These are phyloP conservation scores for Myiotriccus ornatus DNA, from an alignment of 2,797 vertebrate genomes.

Conservation along the genomic window DNA sequence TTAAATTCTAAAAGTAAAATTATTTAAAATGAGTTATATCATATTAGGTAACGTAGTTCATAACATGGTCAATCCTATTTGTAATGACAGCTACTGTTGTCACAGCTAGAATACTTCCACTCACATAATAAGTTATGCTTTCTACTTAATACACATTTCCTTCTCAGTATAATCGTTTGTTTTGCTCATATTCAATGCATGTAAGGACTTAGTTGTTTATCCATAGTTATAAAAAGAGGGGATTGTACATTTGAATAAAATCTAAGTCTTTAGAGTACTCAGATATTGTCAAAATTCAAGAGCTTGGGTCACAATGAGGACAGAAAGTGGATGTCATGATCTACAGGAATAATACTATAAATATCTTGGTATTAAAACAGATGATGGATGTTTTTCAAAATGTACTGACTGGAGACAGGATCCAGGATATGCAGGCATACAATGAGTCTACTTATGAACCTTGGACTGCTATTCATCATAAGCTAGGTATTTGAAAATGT, in stretches of 20 bases:
- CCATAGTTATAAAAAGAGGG: not conserved
- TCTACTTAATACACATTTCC: not conserved
- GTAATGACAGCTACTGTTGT: not conserved
- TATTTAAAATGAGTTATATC: not conserved
- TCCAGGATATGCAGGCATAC: conserved; percentile 50
- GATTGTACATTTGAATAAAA: not conserved
- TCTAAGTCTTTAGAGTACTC: conserved; percentile 3
- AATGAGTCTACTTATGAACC: conserved; percentile 57
- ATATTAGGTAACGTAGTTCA: not conserved
- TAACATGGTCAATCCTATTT: not conserved
- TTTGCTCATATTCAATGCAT: not conserved
- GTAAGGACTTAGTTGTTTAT: not conserved
- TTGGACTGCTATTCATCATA: conserved; percentile 51
- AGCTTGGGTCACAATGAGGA: conserved; percentile 18
- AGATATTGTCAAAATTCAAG: conserved; percentile 15
- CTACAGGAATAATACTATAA: conserved; percentile 52
- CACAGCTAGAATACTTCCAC: not conserved
- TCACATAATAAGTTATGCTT: not conserved
- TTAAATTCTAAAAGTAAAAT: not conserved
- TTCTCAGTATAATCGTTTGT: not conserved
- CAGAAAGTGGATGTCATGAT: conserved; percentile 31
- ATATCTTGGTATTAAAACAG: conserved; percentile 35
- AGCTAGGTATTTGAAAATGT: conserved; percentile 25
- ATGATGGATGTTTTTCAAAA: conserved; percentile 66
- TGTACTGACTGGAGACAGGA: conserved; percentile 24